Conservation (phyloP, 2,888 invertebrate genomes). For the Scotopteryx bipunctaria region DNA sequence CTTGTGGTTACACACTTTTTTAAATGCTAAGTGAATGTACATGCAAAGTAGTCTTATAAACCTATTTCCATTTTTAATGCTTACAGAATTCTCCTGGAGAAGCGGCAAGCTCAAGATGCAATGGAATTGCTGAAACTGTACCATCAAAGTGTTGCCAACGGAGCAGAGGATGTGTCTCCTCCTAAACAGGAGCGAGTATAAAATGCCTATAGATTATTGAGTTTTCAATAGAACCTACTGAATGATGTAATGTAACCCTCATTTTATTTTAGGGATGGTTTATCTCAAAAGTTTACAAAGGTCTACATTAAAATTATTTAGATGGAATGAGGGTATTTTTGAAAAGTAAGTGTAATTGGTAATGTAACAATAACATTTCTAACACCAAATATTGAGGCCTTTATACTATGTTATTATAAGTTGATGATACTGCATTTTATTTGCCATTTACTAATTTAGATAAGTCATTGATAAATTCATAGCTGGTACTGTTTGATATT, state of each 20-base stretch:
- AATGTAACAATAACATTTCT: constrained; percentile 36
- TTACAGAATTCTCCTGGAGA: constrained; percentile 88
- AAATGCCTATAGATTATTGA: constrained; percentile 26
- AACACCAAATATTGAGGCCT: constrained; percentile 74
- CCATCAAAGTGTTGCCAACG: constrained; percentile 81
- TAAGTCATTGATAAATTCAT: constrained; percentile 9
- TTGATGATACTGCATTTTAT: constrained; percentile 17
- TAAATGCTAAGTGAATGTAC: too few relatives aligned
- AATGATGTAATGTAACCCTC: constrained; percentile 68
- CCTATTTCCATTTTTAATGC: constrained; percentile 13
- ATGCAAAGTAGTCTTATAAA: too few relatives aligned
- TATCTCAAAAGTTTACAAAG: constrained; percentile 81
- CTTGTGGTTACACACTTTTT: too few relatives aligned
- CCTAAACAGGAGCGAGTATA: constrained; percentile 77
- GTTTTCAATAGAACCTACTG: constrained; percentile 44
- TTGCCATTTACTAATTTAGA: constrained; percentile 14
- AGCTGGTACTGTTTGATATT: constrained; percentile 18
- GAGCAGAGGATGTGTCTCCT: constrained; percentile 76
- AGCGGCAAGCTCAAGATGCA: constrained; percentile 93
- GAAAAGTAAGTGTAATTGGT: constrained; percentile 25
- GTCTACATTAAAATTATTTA: constrained; percentile 29
- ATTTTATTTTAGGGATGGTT: constrained; percentile 70
- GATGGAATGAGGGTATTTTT: constrained; percentile 38
- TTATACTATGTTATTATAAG: constrained; percentile 50
- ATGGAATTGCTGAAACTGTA: constrained; percentile 92